These are phyloP conservation scores for Cyclargus thomasi DNA, from an alignment of 1,140 invertebrate species.

Conservation along the genomic window DNA sequence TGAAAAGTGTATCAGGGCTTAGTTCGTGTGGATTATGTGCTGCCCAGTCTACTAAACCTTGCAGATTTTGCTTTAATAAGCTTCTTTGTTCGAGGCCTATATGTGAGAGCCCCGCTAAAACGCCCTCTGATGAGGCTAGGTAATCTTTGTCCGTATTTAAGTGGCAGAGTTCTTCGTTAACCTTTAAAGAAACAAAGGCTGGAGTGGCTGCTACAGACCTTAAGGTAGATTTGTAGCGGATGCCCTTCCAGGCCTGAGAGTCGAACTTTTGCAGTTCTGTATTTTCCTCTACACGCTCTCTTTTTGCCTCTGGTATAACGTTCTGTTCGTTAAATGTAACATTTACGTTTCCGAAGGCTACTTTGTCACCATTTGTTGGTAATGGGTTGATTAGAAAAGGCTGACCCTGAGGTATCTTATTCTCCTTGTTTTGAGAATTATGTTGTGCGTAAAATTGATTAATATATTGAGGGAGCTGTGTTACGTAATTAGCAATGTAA, in stretches of 20 bases:
- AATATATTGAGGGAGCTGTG: background rate
- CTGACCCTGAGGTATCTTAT: background rate
- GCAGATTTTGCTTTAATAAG: background rate
- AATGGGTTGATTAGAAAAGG: background rate
- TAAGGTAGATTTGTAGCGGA: background rate
- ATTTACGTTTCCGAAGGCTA: background rate
- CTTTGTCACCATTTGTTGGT: background rate
- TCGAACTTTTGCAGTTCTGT: background rate
- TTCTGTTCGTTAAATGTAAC: background rate
- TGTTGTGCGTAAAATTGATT: background rate
- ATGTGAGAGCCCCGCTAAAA: background rate
- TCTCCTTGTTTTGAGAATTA: background rate
- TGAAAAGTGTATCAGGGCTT: background rate
- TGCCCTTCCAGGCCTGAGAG: background rate
- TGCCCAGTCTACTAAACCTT: background rate
- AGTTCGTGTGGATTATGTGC: background rate
- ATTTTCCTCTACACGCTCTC: too few relatives aligned
- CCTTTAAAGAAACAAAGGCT: background rate
- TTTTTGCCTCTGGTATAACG: background rate
- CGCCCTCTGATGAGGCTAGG: background rate
- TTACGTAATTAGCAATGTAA: background rate
- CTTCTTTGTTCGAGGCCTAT: background rate
- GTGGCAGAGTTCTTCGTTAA: background rate
- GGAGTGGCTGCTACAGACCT: background rate
- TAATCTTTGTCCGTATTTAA: background rate